Evolutionary conservation across 2,888 invertebrate genomes (phyloP).

Genomic region (Chrysolina oricalcia): DNA sequence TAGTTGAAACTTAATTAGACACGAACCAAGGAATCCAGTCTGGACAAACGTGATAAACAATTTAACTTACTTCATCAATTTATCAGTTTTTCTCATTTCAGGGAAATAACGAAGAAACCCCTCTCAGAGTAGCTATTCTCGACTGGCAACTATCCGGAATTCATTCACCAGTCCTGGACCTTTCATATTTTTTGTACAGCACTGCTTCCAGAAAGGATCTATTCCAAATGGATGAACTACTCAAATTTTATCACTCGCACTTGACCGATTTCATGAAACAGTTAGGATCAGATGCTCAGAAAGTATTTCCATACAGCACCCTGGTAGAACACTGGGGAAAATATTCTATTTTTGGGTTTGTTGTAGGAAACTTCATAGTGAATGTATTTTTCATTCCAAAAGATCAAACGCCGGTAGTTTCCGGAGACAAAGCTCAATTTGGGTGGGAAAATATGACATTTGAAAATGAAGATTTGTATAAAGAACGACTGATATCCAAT

Average conservation of each 20-base stretch:
- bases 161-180: constrained; percentile 37
- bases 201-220: constrained; percentile 27
- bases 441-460: too few relatives aligned
- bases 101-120: neutral
- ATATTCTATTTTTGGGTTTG: constrained; percentile 33
- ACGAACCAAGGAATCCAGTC: too few relatives aligned
- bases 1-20: too few relatives aligned
- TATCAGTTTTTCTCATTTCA: neutral
- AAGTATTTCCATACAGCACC: constrained; percentile 23
- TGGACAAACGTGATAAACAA: too few relatives aligned
- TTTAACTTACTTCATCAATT: too few relatives aligned
- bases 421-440: too few relatives aligned
- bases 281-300: constrained; percentile 31
- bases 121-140: constrained; percentile 26
- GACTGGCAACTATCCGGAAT: constrained; percentile 36
- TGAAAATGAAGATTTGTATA: too few relatives aligned
- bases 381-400: neutral
- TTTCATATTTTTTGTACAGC: constrained; percentile 31
- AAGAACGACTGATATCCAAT: too few relatives aligned
- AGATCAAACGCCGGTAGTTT: neutral
- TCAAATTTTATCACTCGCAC: constrained; percentile 32
- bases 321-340: constrained; percentile 35
- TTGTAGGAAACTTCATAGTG: neutral
- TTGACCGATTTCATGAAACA: constrained; percentile 5
- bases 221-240: constrained; percentile 11